A percentile compares a stretch with the other conserved stretches of the same genome.
phyloP scores from a whole-genome alignment of 2,113 vertebrate species.

The Colistium nudipinnis region DNA sequence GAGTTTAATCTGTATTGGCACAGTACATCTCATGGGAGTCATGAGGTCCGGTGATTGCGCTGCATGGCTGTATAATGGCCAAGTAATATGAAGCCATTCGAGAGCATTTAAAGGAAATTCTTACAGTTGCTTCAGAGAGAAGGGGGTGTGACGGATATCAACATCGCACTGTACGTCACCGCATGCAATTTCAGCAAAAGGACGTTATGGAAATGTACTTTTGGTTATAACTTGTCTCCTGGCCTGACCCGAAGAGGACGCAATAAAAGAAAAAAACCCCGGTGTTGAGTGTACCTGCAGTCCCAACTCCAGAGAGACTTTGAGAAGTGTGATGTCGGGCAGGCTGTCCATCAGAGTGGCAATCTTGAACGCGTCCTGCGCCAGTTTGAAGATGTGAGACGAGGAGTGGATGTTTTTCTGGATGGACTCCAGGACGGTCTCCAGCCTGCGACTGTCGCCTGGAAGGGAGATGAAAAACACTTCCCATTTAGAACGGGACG shows the following conservation, averaged over 20 bases:
- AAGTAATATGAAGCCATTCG: background rate
- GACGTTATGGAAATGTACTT: background rate
- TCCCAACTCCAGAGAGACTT: constrained; percentile 96
- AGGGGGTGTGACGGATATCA: background rate
- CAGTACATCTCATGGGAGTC: constrained; percentile 9
- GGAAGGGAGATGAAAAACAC: constrained; percentile 30
- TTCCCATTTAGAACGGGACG: no score
- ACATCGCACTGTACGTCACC: background rate
- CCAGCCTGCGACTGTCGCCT: constrained; percentile 95
- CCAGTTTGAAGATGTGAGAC: constrained; percentile 97
- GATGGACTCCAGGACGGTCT: constrained; percentile 97
- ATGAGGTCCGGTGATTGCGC: constrained; percentile 11
- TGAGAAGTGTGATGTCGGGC: constrained; percentile 95
- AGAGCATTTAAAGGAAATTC: background rate
- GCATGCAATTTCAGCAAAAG: background rate
- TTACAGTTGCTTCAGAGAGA: background rate
- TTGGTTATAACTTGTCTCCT: background rate
- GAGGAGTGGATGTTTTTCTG: constrained; percentile 99
- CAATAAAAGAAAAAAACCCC: background rate
- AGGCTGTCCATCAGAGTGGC: constrained; percentile 94
- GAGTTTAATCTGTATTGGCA: background rate
- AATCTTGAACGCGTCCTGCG: constrained; percentile 98
- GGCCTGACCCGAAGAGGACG: no score
- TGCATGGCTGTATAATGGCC: constrained; percentile 6
- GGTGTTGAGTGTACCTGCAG: constrained; percentile 86